Conservation (phyloP, 2,888 invertebrate species). For the Synanthedon myopaeformis region DNA sequence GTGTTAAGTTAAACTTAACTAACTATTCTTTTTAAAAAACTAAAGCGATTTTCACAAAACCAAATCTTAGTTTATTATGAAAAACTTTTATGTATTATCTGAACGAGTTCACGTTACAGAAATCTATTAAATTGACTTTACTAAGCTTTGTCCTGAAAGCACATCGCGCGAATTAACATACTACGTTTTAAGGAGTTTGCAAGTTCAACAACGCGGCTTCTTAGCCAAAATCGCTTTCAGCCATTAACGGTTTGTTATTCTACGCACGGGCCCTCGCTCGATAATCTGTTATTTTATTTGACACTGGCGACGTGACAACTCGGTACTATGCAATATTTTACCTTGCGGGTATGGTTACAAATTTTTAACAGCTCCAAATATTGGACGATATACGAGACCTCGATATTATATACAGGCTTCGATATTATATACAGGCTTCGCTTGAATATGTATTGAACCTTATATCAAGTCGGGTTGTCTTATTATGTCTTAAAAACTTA, state of each 20-base stretch:
- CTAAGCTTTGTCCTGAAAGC: conserved; percentile 11
- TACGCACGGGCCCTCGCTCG: conserved; percentile 28
- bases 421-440: too few relatives aligned
- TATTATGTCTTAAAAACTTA: too few relatives aligned
- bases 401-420: too few relatives aligned
- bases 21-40: too few relatives aligned
- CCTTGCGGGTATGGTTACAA: background rate
- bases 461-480: too few relatives aligned
- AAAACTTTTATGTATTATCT: too few relatives aligned
- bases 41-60: too few relatives aligned
- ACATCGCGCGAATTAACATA: conserved; percentile 27
- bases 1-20: too few relatives aligned
- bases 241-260: conserved; percentile 34
- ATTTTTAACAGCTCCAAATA: too few relatives aligned
- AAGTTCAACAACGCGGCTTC: conserved; percentile 26
- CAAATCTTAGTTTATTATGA: too few relatives aligned
- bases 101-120: background rate
- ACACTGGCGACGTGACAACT: conserved; percentile 30
- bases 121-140: background rate
- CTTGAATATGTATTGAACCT: too few relatives aligned
- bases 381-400: too few relatives aligned
- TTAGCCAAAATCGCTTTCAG: conserved; percentile 27
- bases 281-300: conserved; percentile 51
- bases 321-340: conserved; percentile 28
- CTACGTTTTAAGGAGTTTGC: conserved; percentile 19